Evolutionary conservation across 2,113 vertebrate species (phyloP), one percentile per base, ranked within the genome.

Genomic region (Alectura lathami): DNA sequence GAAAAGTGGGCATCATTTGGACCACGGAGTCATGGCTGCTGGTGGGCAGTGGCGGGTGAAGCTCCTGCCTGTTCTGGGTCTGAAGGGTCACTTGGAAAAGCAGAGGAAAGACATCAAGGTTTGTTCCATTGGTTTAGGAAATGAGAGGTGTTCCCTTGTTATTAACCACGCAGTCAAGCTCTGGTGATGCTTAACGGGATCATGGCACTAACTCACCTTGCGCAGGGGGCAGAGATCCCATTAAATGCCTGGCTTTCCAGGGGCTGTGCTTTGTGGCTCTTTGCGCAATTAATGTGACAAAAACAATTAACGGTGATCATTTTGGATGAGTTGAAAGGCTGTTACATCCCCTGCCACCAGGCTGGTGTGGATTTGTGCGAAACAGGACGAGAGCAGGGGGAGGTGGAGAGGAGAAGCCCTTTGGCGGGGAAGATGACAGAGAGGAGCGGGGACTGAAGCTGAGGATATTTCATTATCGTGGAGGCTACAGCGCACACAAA

Each of bases 331-430:
- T 29, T 75, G 34, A 7, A 57, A 5, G 13, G 56, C 56, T 57
- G 9, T 42, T 3, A 5, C 1, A 2, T 34, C 30, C 11, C 1
- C 38, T 90, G 40, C 1, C 4, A 3, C 63, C 50, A 2, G 0
- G 1, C 17, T 21, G 20, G 14, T 3, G 1, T 2, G 23, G 74
- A 3, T 50, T 26, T 50, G 27, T 38, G 47, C 13, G 15, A 15
- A 51, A 45, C 0, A 2, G 47, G 30, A 8, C 7, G 69, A 51
- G 67, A 56, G 30, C 30, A 1, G 3, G 1, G 34, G 50, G 64
- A 27, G 56, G 3, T 42, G 60, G 64, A 27, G 11, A 36, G 29
- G 48, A 70, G n/a, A 70, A 82, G 5, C 9, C 26, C 7, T 32
- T 77, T 18, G 24, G 36, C 3, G 22, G 8, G 18, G 27, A 38